Evolutionary conservation across 2,797 vertebrate genomes (phyloP), one percentile per base, ranked within the genome.

Genomic region (Diceros bicornis): DNA sequence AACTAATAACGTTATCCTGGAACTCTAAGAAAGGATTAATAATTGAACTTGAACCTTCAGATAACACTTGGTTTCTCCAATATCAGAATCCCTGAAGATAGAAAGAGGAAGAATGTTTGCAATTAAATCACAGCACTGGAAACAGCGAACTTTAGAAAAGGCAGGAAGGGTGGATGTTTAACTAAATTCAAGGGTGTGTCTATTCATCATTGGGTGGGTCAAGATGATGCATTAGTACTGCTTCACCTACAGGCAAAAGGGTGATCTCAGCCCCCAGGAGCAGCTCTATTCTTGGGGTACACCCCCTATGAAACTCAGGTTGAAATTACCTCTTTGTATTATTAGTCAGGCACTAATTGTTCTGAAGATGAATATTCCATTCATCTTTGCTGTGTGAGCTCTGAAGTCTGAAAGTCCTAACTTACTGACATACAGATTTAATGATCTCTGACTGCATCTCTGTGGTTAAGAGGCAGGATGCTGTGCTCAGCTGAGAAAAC

Each of bases 291-390:
- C 55, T 81, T 68, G 84, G 95, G 52, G 8, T 94, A 85, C 68
- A 25, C 44, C 52, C 61, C 16, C 50, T 64, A 0, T 44, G 75
- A 95, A 83, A 10, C 41, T 75, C 83, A 97, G 34, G 89, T 50
- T 92, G 66, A 95, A 97, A 89, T 57, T 8, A 85, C 62, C 55
- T 84, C 79, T 96, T 87, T 90, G 50, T 90, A 44, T 91, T 71
- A 69, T 95, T 92, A 91, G 69, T 82, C 79, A 97, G 93, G 29
- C 55, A 71, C 50, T 55, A 34, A 55, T 78, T 91, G 90, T 89
- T 90, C 84, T 61, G 29, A 69, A 59, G 66, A 78, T 74, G 68
- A 97, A 55, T 94, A 62, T 57, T 27, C 75, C 55, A 95, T 94
- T 97, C 84, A 89, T 93, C 37, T 57, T 89, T 72, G 84, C 34